Percentiles rank a stretch among this genome's conserved stretches.
Evolutionary conservation across 2,797 vertebrate genomes (phyloP).

Genomic region (Anguilla anguilla): DNA sequence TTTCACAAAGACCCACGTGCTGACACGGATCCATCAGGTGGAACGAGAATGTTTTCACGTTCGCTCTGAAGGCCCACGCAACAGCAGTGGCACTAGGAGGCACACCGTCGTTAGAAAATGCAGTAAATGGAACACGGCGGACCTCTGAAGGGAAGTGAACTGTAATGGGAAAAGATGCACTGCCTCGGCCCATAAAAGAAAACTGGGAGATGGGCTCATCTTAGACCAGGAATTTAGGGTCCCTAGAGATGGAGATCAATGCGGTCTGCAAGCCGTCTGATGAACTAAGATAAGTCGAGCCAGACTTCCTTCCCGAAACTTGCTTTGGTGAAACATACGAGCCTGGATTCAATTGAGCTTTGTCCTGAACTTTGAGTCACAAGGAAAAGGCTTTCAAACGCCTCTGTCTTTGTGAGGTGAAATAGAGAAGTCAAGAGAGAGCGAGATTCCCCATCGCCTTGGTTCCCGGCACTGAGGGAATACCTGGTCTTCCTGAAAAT

Average conservation of each 20-base stretch:
- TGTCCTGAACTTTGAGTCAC: no score
- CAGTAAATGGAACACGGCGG: not conserved
- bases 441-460: not conserved
- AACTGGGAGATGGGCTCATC: not conserved
- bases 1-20: not conserved
- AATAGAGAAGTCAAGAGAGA: constrained; percentile 22
- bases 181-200: not conserved
- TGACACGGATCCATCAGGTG: not conserved
- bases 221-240: not conserved
- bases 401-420: constrained; percentile 14
- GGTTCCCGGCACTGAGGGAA: not conserved
- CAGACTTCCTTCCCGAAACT: not conserved
- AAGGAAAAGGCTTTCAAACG: no score
- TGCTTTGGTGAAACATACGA: not conserved
- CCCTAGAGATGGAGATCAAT: not conserved
- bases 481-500: constrained; percentile 6
- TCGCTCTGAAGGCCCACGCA: not conserved
- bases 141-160: not conserved
- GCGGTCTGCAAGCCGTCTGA: not conserved
- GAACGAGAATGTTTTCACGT: not conserved
- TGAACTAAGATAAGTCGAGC: not conserved
- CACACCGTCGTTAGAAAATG: not conserved
- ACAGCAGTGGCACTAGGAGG: not conserved
- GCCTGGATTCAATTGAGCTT: no score
- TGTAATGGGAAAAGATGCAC: not conserved